A percentile compares a stretch with the other conserved stretches of the same genome.
phyloP scores from a whole-genome alignment of 2,888 invertebrate species.

The Dorcus parallelipipedus region DNA sequence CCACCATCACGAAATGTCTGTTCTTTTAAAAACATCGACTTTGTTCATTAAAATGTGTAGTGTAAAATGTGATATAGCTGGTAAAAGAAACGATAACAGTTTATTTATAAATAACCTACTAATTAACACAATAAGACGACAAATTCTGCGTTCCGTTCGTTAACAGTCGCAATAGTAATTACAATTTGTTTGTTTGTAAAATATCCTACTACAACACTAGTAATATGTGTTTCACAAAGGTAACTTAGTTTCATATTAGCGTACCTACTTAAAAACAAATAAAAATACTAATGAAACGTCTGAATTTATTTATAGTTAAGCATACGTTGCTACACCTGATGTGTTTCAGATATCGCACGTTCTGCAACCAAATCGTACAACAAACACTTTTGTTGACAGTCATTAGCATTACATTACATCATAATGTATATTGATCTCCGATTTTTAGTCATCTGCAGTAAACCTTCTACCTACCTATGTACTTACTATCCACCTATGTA shows the following conservation, averaged over 20 bases:
- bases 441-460: background rate
- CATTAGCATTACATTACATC: too few species aligned
- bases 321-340: too few species aligned
- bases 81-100: slow-evolving; percentile 28
- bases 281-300: too few species aligned
- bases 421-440: background rate
- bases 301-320: too few species aligned
- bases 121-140: slow-evolving; percentile 22
- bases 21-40: slow-evolving; percentile 34
- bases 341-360: too few species aligned
- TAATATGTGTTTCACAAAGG: too few species aligned
- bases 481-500: too few species aligned
- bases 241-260: too few species aligned
- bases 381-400: too few species aligned
- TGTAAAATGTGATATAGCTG: slow-evolving; percentile 40
- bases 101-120: slow-evolving; percentile 18
- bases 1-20: background rate
- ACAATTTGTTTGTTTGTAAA: background rate
- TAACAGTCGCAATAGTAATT: background rate
- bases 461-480: too few species aligned
- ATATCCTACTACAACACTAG: background rate
- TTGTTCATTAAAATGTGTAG: slow-evolving; percentile 36
- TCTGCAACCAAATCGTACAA: too few species aligned
- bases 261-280: too few species aligned
- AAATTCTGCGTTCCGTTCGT: background rate